Percentiles rank a stretch among this genome's conserved stretches.
Conservation (phyloP, 2,797 vertebrate genomes). For the Cryptoblepharus egeriae region DNA sequence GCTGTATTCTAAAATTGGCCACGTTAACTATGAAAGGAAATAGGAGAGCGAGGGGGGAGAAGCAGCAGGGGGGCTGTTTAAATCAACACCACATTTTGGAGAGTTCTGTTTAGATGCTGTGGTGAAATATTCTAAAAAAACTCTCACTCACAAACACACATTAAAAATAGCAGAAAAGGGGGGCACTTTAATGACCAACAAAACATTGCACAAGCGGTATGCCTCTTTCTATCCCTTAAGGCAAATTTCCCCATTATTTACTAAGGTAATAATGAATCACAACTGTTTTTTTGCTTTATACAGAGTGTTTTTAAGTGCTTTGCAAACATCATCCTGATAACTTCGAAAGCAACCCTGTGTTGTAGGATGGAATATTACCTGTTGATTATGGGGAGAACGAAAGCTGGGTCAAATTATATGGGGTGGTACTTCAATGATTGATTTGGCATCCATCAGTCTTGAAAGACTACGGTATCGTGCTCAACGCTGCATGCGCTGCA, state of each 20-base stretch:
- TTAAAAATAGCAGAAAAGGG: neutral
- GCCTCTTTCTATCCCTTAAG: neutral
- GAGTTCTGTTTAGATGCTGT: neutral
- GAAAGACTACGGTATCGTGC: no score
- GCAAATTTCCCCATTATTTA: neutral
- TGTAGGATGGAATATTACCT: no score
- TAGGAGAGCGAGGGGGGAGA: no score
- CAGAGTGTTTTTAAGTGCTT: neutral
- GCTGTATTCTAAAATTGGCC: constrained; percentile 54
- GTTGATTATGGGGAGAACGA: no score
- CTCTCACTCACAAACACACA: neutral
- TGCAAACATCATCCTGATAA: neutral
- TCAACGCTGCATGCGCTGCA: no score
- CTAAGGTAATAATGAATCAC: neutral
- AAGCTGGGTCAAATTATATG: no score
- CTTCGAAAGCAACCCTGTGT: neutral
- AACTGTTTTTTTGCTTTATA: neutral
- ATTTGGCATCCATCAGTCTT: no score
- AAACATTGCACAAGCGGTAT: neutral
- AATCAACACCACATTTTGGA: constrained; percentile 51
- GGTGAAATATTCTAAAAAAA: neutral
- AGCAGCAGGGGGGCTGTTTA: neutral
- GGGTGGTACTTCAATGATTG: no score
- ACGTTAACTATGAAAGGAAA: constrained; percentile 20
- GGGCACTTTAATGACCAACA: neutral